Evolutionary conservation across 2,797 vertebrate genomes (phyloP), one percentile per base, ranked within the genome.

Genomic region (Stomatorhinus walkeri): DNA sequence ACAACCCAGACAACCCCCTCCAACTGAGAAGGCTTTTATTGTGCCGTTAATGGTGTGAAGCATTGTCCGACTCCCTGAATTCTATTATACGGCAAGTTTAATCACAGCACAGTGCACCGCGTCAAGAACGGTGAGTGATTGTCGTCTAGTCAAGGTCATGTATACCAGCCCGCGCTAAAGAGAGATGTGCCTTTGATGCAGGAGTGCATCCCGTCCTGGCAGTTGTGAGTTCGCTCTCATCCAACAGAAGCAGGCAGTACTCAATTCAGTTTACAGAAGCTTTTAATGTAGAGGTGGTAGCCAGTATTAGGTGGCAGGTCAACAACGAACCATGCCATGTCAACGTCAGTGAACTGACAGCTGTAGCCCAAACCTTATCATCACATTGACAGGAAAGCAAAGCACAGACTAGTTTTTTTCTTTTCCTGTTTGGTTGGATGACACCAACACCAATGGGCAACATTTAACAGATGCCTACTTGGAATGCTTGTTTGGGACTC

Each of bases 401-500:
- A 89, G 89, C 32, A 49, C 4, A 43, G 84, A 59, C 56, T 12
- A 8, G 72, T 83, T 88, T n/a, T 32, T 83, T 89, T 28, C 86
- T n/a, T 83, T 89, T 51, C 9, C 28, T 51, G 28, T 84, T 59
- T 24, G 48, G 64, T 49, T 85, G 88, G 68, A 81, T 90, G 61
- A 90, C 89, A 91, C 89, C 84, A 46, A 91, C 88, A 89, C 87
- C 89, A 89, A 90, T 89, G 90, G 86, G 91, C 87, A 90, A 90
- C 81, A 86, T 92, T 88, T 91, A 85, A 91, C 90, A 87, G 89
- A 89, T 90, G 91, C 91, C 89, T 87, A 85, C 88, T 81, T 88
- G 89, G 88, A 19, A 87, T 90, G 90, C 91, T 89, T 24, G 12
- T 14, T 40, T 22, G 88, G 19, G 81, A 85, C 72, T 84, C 72